Conservation (phyloP, 2,888 invertebrate genomes). For the Itoplectis maculator region DNA sequence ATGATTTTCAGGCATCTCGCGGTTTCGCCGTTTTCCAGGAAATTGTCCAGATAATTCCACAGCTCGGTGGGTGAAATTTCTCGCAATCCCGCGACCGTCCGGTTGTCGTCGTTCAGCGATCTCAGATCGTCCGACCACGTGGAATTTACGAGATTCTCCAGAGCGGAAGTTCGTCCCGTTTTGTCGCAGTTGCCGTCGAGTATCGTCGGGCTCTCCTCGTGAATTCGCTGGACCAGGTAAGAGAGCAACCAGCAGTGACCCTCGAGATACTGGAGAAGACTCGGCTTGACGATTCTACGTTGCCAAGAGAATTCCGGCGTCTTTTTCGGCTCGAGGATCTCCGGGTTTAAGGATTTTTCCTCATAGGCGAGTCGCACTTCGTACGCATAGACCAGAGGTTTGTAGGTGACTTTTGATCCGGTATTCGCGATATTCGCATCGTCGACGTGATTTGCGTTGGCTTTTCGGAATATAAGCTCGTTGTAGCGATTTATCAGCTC, state of each 20-base stretch:
- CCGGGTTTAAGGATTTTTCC: conserved; percentile 30
- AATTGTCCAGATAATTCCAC: conserved; percentile 85
- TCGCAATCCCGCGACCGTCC: conserved; percentile 87
- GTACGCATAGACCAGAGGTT: conserved; percentile 69
- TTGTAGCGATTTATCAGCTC: conserved; percentile 76
- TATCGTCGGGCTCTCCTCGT: conserved; percentile 85
- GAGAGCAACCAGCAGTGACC: conserved; percentile 89
- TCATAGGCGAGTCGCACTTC: conserved; percentile 74
- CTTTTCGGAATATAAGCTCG: conserved; percentile 68
- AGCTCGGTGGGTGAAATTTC: conserved; percentile 86
- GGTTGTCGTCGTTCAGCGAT: conserved; percentile 86
- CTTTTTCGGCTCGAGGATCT: neutral
- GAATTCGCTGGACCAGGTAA: conserved; percentile 88
- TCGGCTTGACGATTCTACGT: conserved; percentile 83
- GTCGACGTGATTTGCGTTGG: conserved; percentile 11
- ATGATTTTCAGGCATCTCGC: conserved; percentile 84
- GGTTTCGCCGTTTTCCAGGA: conserved; percentile 84
- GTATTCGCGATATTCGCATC: conserved; percentile 61
- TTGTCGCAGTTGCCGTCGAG: conserved; percentile 86
- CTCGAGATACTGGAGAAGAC: conserved; percentile 88
- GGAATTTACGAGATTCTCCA: conserved; percentile 87
- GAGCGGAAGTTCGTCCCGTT: conserved; percentile 85
- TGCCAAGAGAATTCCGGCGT: conserved; percentile 73
- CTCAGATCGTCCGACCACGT: conserved; percentile 86
- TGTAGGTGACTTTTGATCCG: conserved; percentile 51